phyloP scores from a whole-genome alignment of 2,797 vertebrate species.

The Tokudaia muenninki region DNA sequence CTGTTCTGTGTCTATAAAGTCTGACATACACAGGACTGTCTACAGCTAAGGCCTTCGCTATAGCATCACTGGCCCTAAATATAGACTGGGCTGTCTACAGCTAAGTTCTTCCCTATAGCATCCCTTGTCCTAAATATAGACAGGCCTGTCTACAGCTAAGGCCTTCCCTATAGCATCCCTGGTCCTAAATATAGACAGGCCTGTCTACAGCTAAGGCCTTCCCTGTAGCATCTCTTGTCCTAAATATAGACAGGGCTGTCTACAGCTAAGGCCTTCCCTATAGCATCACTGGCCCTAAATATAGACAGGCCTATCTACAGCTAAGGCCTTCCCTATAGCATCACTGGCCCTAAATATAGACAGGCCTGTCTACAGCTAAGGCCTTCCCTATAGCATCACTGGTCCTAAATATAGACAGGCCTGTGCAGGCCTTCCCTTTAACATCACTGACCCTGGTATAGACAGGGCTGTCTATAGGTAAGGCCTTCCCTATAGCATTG shows the following conservation, averaged over 20 bases:
- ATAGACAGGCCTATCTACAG: background rate
- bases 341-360: too few species aligned
- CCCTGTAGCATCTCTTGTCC: background rate
- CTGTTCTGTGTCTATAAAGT: background rate
- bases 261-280: background rate
- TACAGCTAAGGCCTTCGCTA: background rate
- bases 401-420: too few species aligned
- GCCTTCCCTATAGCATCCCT: background rate
- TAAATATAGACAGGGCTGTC: too few species aligned
- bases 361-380: too few species aligned
- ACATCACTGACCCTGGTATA: background rate
- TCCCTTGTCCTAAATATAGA: background rate
- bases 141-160: too few species aligned
- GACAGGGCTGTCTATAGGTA: background rate
- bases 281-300: background rate
- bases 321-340: background rate
- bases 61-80: too few species aligned
- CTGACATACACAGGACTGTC: rapidly evolving
- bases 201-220: background rate
- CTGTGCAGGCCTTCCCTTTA: background rate
- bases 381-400: background rate
- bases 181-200: too few species aligned
- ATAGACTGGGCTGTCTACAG: background rate
- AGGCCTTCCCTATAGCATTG: background rate
- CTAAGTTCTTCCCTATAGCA: background rate